Base-by-base conservation (phyloP, 2,888 invertebrate species). In the Chalcosyrphus nemorum region DNA sequence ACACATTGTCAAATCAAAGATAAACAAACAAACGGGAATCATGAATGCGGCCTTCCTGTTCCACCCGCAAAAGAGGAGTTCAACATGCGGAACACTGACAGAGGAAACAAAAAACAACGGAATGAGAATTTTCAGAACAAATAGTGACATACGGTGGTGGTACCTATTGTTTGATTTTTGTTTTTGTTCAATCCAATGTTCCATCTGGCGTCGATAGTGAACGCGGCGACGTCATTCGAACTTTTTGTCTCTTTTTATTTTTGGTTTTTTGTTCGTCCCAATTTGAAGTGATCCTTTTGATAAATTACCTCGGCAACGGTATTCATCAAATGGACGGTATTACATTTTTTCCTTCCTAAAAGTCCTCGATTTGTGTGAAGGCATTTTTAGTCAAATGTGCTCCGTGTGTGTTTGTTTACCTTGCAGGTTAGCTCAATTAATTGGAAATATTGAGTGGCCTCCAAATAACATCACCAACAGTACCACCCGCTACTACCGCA, bases 401-500 rank as follows among this genome's bases (percentile, higher is more conserved):
- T 63, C 17, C 7, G 32, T 43, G 70, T 57, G 35, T 72, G 78
- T 80, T 84, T 84, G 82, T 63, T 84, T 84, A 74, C 78, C 80
- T 74, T 6, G 27, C 70, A 81, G 75, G 84, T 85, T 81, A 81
- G 84, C 59, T 85, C 84, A 85, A 85, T 84, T 84, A 84, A 84
- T 85, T 85, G 84, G 84, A 85, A 85, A 81, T 75, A 85, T 81
- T 78, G 75, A 85, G 65, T 75, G 80, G 84, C 74, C 84, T 78
- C 74, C 68, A 74, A 84, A 80, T 54, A 74, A 77, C 77, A 59
- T 32, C 29, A 47, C 35, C 27, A 50, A 45, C 65, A n/a, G n/a
- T n/a, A 52, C 71, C 66, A 45, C 43, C 65, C 65, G 59, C 61
- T 15, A 29, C 21, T 17, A 35, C 57, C 71, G 19, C 65, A 71